Evolutionary conservation across 37 sponge, comb jelly and placozoan genomes (phyloP).

Genomic region (Oscarella lobularis): DNA sequence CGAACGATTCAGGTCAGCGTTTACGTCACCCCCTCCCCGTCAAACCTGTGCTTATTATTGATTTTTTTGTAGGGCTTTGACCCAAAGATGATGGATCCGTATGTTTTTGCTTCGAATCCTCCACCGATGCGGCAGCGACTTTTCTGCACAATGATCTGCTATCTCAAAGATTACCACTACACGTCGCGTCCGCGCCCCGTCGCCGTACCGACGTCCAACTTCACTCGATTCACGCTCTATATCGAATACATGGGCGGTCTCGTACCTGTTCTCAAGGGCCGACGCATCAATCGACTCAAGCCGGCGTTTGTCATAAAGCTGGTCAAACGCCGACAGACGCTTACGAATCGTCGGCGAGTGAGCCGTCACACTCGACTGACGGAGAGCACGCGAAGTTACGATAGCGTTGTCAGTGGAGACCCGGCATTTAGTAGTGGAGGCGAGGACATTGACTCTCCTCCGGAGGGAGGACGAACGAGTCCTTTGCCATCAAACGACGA

Average conservation of each 20-base stretch:
- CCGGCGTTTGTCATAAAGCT: background rate
- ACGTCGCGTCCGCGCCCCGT: background rate
- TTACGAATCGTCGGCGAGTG: background rate
- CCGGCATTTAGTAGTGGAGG: background rate
- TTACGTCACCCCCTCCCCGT: background rate
- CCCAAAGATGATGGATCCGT: conserved; percentile 27
- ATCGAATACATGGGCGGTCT: conserved; percentile 81
- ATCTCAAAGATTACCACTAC: background rate
- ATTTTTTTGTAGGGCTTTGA: conserved; percentile 43
- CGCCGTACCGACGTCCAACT: background rate
- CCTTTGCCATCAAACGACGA: too few relatives aligned
- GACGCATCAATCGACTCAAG: background rate
- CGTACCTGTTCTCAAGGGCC: conserved; percentile 60
- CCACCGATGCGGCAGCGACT: conserved; percentile 61
- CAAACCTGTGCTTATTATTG: background rate
- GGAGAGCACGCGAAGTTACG: background rate
- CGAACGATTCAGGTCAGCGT: conserved; percentile 56
- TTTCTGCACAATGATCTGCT: conserved; percentile 74
- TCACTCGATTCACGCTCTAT: conserved; percentile 58
- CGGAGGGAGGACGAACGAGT: too few relatives aligned
- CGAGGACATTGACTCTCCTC: background rate
- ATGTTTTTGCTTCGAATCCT: conserved; percentile 44
- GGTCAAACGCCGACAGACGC: background rate
- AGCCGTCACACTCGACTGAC: background rate
- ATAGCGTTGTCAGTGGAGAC: background rate